Percentiles rank a stretch among this genome's conserved stretches.
Conservation (phyloP, 2,888 invertebrate genomes). For the Lasioglossum oenotherae region DNA sequence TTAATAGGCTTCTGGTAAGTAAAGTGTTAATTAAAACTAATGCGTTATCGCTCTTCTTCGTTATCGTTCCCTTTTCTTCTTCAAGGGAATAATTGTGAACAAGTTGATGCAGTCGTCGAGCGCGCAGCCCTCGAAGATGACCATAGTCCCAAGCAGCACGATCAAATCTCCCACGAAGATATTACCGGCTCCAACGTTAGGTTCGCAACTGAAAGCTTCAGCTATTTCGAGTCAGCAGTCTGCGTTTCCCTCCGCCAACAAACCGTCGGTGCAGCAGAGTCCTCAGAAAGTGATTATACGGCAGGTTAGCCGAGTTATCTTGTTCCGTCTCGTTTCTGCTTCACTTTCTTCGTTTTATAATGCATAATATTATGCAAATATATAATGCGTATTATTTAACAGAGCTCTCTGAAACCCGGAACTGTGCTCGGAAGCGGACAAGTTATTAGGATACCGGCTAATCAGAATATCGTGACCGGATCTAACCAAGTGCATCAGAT, state of each 20-base stretch:
- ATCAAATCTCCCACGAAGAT: slow-evolving; percentile 90
- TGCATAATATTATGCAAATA: not conserved
- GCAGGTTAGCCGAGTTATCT: slow-evolving; percentile 76
- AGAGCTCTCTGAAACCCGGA: slow-evolving; percentile 83
- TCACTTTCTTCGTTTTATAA: not conserved
- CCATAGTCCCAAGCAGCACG: slow-evolving; percentile 82
- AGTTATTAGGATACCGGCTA: slow-evolving; percentile 85
- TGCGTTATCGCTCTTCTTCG: too few species aligned
- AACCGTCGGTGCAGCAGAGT: slow-evolving; percentile 80
- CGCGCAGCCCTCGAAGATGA: slow-evolving; percentile 81
- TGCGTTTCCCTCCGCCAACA: slow-evolving; percentile 75
- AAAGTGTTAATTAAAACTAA: too few species aligned
- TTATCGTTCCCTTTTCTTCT: not conserved
- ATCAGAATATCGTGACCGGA: slow-evolving; percentile 84
- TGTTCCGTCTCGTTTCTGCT: not conserved
- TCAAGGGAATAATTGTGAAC: slow-evolving; percentile 84
- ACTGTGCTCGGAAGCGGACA: slow-evolving; percentile 82
- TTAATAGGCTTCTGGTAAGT: too few species aligned
- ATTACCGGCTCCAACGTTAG: slow-evolving; percentile 86
- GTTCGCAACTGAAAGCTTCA: slow-evolving; percentile 76
- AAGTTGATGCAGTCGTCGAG: slow-evolving; percentile 84
- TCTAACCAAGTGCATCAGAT: slow-evolving; percentile 89
- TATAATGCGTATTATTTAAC: slow-evolving; percentile 17
- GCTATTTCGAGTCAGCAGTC: slow-evolving; percentile 76
- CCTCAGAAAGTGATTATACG: slow-evolving; percentile 86